Percentiles rank a stretch among this genome's conserved stretches.
Conservation (phyloP, 37 sponge, comb jelly and placozoan genomes). For the Crambe crambe region DNA sequence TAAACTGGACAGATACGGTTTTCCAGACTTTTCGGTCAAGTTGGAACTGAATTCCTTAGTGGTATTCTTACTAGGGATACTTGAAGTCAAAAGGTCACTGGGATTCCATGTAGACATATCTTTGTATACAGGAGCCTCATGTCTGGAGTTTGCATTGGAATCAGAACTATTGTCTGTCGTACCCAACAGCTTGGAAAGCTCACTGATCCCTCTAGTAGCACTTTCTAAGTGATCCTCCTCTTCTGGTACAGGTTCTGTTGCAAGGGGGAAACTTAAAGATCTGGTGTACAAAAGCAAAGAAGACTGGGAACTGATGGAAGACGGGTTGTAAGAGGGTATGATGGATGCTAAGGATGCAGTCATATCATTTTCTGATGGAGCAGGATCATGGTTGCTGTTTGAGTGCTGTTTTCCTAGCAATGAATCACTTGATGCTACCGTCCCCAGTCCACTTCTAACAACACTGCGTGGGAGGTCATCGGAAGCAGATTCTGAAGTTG, state of each 20-base stretch:
- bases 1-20: slow-evolving; percentile 14
- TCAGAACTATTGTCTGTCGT: slow-evolving; percentile 24
- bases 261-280: slow-evolving; percentile 47
- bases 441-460: slow-evolving; percentile 1
- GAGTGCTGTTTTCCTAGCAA: not conserved
- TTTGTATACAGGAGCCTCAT: slow-evolving; percentile 14
- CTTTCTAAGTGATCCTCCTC: slow-evolving; percentile 67
- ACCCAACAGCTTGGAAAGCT: slow-evolving; percentile 69
- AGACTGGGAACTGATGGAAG: slow-evolving; percentile 42
- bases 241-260: slow-evolving; percentile 18
- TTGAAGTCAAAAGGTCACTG: not conserved
- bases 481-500: too few relatives aligned
- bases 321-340: slow-evolving; percentile 29
- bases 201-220: slow-evolving; percentile 71
- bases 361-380: slow-evolving; percentile 11
- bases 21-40: not conserved
- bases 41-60: not conserved
- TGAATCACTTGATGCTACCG: not conserved
- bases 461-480: slow-evolving; percentile 28
- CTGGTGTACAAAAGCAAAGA: slow-evolving; percentile 62
- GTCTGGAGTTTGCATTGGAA: not conserved
- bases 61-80: not conserved
- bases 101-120: slow-evolving; percentile 23
- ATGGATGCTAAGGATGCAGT: slow-evolving; percentile 43
- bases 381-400: not conserved